Evolutionary conservation across 2,113 vertebrate species (phyloP).

Genomic region (Actenoides lindsayi): DNA sequence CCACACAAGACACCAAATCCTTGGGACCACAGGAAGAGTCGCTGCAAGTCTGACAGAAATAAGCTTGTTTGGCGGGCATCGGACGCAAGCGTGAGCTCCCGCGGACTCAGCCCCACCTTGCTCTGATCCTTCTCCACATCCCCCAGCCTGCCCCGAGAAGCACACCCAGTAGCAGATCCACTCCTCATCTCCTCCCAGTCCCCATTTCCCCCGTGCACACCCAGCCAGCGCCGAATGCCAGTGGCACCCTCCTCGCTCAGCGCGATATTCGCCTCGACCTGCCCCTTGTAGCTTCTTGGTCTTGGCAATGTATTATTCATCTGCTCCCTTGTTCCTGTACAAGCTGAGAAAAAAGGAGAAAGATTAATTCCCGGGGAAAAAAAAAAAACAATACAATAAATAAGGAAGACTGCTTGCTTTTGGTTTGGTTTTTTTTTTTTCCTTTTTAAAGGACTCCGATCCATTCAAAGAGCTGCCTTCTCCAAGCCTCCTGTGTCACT

Average conservation of each 20-base stretch:
- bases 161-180: background rate
- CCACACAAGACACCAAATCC: background rate
- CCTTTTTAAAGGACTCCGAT: constrained; percentile 2
- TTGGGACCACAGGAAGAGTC: fast-evolving
- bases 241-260: background rate
- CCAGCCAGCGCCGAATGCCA: background rate
- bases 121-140: fast-evolving
- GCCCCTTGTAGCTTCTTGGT: background rate
- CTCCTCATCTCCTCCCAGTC: fast-evolving
- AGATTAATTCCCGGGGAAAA: constrained; percentile 66
- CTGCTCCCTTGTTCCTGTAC: constrained; percentile 41
- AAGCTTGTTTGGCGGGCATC: fast-evolving
- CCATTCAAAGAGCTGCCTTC: constrained; percentile 51
- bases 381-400: constrained; percentile 1
- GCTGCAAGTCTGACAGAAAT: fast-evolving
- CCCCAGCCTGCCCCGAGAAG: fast-evolving
- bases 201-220: background rate
- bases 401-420: background rate
- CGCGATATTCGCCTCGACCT: background rate
- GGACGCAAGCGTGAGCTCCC: fast-evolving
- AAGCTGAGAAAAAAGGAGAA: constrained; percentile 38
- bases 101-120: background rate
- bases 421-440: background rate
- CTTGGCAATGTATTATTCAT: constrained; percentile 63
- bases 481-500: constrained; percentile 47